These are phyloP conservation scores for Lithophane semibrunnea DNA, from an alignment of 2,888 invertebrate genomes.

Conservation along the genomic window DNA sequence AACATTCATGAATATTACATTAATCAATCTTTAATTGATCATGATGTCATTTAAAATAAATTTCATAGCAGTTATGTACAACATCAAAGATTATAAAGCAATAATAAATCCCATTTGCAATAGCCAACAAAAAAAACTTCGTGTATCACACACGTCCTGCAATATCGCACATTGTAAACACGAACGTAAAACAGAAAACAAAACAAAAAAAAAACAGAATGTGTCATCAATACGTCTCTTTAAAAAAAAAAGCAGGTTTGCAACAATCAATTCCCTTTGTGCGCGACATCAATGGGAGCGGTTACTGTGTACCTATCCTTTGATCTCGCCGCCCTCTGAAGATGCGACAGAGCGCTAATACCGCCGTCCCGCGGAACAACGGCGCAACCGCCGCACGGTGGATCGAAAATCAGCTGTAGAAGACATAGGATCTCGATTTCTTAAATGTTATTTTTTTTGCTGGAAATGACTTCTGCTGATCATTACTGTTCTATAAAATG, in stretches of 20 bases:
- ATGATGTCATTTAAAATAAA: neutral
- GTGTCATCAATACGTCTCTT: constrained; percentile 84
- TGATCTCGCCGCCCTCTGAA: constrained; percentile 90
- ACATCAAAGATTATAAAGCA: neutral
- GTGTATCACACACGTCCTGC: constrained; percentile 9
- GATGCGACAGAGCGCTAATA: constrained; percentile 90
- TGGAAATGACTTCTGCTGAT: too few relatives aligned
- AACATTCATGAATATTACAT: neutral
- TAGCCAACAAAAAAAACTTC: constrained; percentile 27
- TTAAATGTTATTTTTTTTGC: too few relatives aligned
- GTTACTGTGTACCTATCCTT: constrained; percentile 90
- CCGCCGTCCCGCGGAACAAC: constrained; percentile 79
- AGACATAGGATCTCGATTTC: too few relatives aligned
- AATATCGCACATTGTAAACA: constrained; percentile 62
- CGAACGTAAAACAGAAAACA: constrained; percentile 69
- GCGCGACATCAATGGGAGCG: constrained; percentile 90
- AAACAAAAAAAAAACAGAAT: constrained; percentile 78
- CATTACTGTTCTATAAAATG: too few relatives aligned
- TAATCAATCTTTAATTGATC: neutral
- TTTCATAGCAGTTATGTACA: neutral
- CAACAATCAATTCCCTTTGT: constrained; percentile 91
- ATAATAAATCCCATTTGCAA: neutral
- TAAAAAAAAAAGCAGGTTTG: constrained; percentile 87
- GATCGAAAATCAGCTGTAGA: too few relatives aligned
- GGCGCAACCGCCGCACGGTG: constrained; percentile 82